Percentiles rank a stretch among this genome's conserved stretches.
Evolutionary conservation across 1,140 invertebrate genomes (phyloP).

Genomic region (Eumaeus atala): DNA sequence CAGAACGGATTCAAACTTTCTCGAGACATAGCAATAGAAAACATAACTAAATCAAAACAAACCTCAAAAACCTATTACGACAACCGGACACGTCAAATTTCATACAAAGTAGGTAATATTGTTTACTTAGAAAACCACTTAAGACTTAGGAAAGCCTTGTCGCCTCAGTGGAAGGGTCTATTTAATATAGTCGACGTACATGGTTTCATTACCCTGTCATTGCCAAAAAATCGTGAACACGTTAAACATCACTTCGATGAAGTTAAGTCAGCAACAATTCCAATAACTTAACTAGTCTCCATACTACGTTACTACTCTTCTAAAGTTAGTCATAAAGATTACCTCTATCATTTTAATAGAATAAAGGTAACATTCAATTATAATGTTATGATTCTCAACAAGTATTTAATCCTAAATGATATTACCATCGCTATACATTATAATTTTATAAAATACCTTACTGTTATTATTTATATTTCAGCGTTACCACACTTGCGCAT

Average conservation of each 20-base stretch:
- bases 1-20: neutral
- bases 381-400: no score
- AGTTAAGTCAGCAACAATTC: neutral
- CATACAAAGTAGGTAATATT: neutral
- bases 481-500: neutral
- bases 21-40: neutral
- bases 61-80: neutral
- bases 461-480: no score
- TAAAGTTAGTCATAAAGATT: no score
- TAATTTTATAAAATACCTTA: no score
- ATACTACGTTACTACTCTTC: no score
- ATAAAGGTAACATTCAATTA: no score
- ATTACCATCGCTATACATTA: no score
- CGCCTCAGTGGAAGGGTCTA: conserved; percentile 1
- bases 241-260: conserved; percentile 3
- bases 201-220: neutral
- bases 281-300: neutral
- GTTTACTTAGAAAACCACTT: conserved; percentile 4
- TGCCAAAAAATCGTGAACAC: neutral
- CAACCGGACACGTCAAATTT: neutral
- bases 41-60: neutral
- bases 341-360: no score
- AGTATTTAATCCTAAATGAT: no score
- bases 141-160: conserved; percentile 4
- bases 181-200: neutral